A percentile compares a stretch with the other conserved stretches of the same genome.
phyloP scores from a whole-genome alignment of 2,797 vertebrate species.

The Cossypha caffra region DNA sequence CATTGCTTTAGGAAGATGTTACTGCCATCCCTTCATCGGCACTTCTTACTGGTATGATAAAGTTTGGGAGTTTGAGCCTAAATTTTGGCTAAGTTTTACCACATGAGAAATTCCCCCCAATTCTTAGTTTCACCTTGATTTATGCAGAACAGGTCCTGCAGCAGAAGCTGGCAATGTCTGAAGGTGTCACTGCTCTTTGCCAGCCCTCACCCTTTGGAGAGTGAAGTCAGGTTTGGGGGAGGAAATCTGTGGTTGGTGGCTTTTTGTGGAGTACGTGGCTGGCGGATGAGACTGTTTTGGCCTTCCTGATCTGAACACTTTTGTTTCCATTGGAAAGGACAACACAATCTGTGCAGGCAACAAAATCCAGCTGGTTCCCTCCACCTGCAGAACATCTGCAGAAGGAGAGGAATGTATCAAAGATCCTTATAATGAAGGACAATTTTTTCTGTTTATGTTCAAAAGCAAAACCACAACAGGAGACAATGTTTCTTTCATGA shows the following conservation, averaged over 20 bases:
- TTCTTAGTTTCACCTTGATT: background rate
- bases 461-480: background rate
- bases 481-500: background rate
- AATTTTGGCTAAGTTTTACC: background rate
- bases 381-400: background rate
- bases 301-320: background rate
- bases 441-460: background rate
- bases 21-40: background rate
- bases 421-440: background rate
- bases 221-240: background rate
- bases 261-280: background rate
- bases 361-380: background rate
- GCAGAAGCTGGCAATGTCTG: background rate
- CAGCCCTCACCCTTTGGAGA: background rate
- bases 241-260: background rate
- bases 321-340: background rate
- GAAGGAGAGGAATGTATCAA: background rate
- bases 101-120: background rate
- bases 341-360: background rate
- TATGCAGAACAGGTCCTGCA: background rate
- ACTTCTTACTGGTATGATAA: background rate
- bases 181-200: background rate
- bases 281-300: background rate
- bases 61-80: background rate
- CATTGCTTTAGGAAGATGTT: background rate